Conservation (phyloP, 2,797 vertebrate genomes). For the Poliocrania exsul region DNA sequence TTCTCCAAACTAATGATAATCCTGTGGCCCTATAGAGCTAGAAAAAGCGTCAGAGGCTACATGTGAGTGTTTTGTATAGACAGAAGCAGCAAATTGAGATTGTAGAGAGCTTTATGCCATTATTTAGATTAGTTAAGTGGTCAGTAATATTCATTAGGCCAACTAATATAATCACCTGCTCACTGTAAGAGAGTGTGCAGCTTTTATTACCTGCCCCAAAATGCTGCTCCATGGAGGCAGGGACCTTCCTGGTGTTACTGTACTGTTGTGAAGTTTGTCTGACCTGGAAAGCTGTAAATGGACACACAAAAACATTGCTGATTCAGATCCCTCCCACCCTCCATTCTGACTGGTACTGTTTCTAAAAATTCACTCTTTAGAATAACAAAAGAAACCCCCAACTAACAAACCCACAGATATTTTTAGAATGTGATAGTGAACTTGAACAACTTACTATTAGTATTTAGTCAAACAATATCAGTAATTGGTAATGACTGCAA, state of each 20-base stretch:
- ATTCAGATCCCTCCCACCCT: neutral
- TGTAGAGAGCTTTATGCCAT: neutral
- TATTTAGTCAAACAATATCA: neutral
- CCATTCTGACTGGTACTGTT: neutral
- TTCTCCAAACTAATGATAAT: neutral
- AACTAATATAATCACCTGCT: neutral
- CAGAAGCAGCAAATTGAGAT: neutral
- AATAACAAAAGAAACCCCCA: neutral
- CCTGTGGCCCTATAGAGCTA: neutral
- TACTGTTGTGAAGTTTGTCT: neutral
- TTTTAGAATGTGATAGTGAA: neutral
- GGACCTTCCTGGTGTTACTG: neutral
- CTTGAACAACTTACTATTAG: neutral
- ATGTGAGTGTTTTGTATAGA: accelerated
- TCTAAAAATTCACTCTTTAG: neutral
- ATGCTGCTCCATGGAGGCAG: neutral
- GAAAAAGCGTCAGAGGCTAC: neutral
- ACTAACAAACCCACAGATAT: neutral
- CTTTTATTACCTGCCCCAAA: neutral
- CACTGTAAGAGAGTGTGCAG: neutral
- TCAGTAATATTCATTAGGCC: neutral
- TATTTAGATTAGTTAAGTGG: neutral
- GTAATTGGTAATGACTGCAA: neutral
- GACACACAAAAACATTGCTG: neutral
- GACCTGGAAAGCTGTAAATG: neutral